Base-by-base conservation (phyloP, 1,140 invertebrate genomes). In the Caenorhabditis tropicalis region DNA sequence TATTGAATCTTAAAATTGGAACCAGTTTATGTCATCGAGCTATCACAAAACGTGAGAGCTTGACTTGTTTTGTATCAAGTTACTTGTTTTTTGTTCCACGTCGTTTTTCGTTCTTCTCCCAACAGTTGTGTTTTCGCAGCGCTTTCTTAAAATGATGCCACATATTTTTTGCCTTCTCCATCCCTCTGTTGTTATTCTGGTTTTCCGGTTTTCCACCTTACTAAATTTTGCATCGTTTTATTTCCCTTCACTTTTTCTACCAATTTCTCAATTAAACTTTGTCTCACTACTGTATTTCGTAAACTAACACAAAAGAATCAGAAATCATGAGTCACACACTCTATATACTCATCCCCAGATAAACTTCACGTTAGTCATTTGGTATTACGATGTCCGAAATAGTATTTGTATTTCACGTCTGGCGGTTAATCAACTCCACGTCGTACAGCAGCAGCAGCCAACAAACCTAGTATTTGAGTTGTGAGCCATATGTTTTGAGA, bases 61-160 rank as follows among this genome's bases (percentile, higher is more conserved):
- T 33, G 31, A 33, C 58, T 65, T 65, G 58, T 65, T 65, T 65
- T 56, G 53, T 56, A 56, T 56, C 53, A 56, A 56, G 24, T 56
- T 56, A 56, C 53, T 24, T 56, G 53, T 29, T 56, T 36, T 65
- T 60, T 43, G 21, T 43, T 74, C 36, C 36, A 21, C 33, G 15
- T 65, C 36, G 21, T 58, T 58, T 15, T 29, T 27, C 53, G 5
- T n/a, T n/a, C n/a, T n/a, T n/a, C n/a, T n/a, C n/a, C 33, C 33
- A 43, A 74, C 65, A 74, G 65, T 74, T 74, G 65, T 74, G 36
- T 74, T 74, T 74, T 74, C 29, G 58, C 58, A 56, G 53, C 53
- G 53, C 15, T 51, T 56, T 10, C 24, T 56, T 29, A 31, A 12
- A 39, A 39, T 70, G 31, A 70, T 39, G 60, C 60, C 60, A 33